phyloP scores from a whole-genome alignment of 2,113 vertebrate genomes.

The Euleptes europaea region DNA sequence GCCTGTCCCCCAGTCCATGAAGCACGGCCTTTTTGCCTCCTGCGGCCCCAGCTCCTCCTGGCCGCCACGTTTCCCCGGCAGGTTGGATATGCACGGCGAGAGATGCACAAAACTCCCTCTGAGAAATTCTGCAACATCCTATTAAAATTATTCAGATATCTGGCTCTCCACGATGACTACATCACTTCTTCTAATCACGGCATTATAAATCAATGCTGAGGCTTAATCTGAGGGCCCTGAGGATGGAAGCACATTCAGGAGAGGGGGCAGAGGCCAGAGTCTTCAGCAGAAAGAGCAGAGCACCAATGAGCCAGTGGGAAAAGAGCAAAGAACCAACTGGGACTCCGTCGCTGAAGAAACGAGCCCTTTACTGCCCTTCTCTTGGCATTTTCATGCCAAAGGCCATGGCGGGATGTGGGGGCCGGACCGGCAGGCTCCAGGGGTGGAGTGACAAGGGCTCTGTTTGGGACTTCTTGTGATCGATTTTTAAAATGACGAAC shows the following conservation, averaged over 20 bases:
- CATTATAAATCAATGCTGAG: too few species aligned
- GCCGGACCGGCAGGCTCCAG: neutral
- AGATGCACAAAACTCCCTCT: too few species aligned
- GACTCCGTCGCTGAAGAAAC: neutral
- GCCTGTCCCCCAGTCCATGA: rapidly evolving
- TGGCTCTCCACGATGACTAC: neutral
- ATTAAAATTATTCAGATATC: too few species aligned
- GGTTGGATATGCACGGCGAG: neutral
- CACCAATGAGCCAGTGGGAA: neutral
- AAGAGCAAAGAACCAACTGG: neutral
- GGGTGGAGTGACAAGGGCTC: neutral
- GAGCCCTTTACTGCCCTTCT: neutral
- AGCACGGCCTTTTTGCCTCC: neutral
- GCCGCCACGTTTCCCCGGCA: neutral
- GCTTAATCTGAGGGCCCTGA: neutral
- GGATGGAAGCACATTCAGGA: too few species aligned
- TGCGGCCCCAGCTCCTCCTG: conserved; percentile 41
- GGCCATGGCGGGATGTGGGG: neutral
- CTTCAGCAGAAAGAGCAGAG: neutral
- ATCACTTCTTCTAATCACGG: neutral
- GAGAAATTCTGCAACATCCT: too few species aligned
- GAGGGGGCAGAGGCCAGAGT: neutral
- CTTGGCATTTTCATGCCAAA: neutral
- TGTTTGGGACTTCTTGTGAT: neutral
- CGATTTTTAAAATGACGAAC: neutral